These are phyloP conservation scores for Julus scanicus DNA, from an alignment of 2,888 invertebrate genomes.

Conservation along the genomic window DNA sequence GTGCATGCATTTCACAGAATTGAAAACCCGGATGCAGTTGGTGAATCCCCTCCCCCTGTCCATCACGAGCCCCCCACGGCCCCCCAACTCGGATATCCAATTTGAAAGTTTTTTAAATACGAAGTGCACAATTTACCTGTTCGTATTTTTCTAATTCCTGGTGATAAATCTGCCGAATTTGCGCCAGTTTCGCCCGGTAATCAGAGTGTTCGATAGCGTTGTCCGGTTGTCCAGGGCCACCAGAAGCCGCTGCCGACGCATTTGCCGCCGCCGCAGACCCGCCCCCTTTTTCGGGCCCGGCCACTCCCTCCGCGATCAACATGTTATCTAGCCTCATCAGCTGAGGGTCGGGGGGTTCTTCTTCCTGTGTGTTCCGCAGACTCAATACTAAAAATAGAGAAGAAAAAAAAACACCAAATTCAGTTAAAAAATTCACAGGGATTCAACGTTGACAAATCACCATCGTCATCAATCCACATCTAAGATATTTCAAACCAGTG, in stretches of 20 bases:
- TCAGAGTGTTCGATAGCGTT: conserved; percentile 99
- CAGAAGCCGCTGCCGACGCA: conserved; percentile 77
- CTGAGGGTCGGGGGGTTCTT: conserved; percentile 98
- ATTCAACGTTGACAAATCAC: no score
- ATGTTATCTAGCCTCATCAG: conserved; percentile 99
- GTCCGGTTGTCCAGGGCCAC: conserved; percentile 82
- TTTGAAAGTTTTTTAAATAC: no score
- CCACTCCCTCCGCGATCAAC: conserved; percentile 96
- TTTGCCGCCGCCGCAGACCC: conserved; percentile 89
- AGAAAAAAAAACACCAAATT: conserved; percentile 49
- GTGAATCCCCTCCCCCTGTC: no score
- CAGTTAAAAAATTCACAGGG: not conserved
- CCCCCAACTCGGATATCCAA: no score
- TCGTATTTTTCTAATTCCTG: conserved; percentile 99
- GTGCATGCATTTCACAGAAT: no score
- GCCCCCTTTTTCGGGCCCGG: conserved; percentile 94
- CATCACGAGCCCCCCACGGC: no score
- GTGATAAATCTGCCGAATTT: conserved; percentile 98
- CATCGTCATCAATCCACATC: no score
- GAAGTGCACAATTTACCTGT: no score
- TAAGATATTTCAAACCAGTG: no score
- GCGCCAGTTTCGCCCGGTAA: conserved; percentile 97
- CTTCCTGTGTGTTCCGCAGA: conserved; percentile 95
- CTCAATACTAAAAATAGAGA: conserved; percentile 78
- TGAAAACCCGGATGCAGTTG: no score